Conservation (phyloP, 2,113 vertebrate species). For the Sinocyclocheilus grahami region DNA sequence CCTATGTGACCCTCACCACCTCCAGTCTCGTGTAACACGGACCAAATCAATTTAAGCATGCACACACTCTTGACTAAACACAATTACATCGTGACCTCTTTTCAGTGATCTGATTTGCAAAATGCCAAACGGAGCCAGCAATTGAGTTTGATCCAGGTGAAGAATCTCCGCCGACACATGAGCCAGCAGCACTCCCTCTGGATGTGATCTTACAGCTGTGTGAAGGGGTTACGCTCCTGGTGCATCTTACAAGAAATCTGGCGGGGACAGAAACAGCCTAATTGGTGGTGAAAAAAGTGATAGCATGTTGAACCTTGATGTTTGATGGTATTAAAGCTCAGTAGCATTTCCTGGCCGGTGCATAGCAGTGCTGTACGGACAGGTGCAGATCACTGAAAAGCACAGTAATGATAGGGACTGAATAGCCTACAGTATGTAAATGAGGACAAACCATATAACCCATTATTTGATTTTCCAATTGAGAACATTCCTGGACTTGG, state of each 20-base stretch:
- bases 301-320: not conserved
- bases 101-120: slow-evolving; percentile 46
- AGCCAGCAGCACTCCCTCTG: slow-evolving; percentile 34
- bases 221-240: not conserved
- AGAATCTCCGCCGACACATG: slow-evolving; percentile 13
- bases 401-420: not conserved
- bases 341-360: not conserved
- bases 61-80: slow-evolving; percentile 39
- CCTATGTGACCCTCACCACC: slow-evolving; percentile 22
- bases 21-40: slow-evolving; percentile 27
- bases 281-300: slow-evolving; percentile 65
- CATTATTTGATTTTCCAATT: not conserved
- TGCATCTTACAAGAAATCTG: slow-evolving; percentile 49
- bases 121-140: slow-evolving; percentile 28
- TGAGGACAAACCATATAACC: not conserved
- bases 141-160: slow-evolving; percentile 40
- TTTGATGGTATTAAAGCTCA: not conserved
- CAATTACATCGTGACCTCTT: slow-evolving; percentile 31
- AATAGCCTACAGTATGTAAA: not conserved
- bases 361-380: not conserved
- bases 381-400: not conserved
- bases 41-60: slow-evolving; percentile 27
- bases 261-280: slow-evolving; percentile 68
- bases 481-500: not conserved
- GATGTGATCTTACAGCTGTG: slow-evolving; percentile 50